phyloP scores from a whole-genome alignment of 1,140 invertebrate genomes.

The Rhizoglyphus robini region DNA sequence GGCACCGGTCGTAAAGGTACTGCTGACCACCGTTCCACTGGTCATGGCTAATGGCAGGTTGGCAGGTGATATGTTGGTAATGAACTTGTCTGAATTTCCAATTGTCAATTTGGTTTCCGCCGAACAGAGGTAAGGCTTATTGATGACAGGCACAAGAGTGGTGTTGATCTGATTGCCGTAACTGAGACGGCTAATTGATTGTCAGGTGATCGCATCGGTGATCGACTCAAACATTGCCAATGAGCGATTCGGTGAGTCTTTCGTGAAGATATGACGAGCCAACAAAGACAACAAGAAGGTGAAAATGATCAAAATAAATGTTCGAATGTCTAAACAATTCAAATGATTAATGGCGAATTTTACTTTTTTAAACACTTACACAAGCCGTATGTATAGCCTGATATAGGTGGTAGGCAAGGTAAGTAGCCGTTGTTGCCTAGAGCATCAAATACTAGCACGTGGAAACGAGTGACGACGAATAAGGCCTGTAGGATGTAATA shows the following conservation, averaged over 20 bases:
- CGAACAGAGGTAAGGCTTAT: neutral
- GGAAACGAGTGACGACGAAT: constrained; percentile 18
- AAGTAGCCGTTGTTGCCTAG: constrained; percentile 15
- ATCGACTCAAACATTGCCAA: constrained; percentile 1
- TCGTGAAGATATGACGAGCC: too few relatives aligned
- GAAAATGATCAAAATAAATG: too few relatives aligned
- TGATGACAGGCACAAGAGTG: neutral
- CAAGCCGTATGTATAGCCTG: too few relatives aligned
- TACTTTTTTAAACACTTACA: too few relatives aligned
- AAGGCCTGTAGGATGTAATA: constrained; percentile 18
- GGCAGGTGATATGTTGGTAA: too few relatives aligned
- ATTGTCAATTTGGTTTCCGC: neutral
- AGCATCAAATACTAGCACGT: constrained; percentile 18
- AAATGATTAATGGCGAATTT: too few relatives aligned
- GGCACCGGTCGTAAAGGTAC: too few relatives aligned
- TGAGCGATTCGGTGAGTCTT: neutral
- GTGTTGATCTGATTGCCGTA: neutral
- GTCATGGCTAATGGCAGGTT: too few relatives aligned
- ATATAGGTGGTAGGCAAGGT: constrained; percentile 17
- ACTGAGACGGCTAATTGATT: constrained; percentile 3
- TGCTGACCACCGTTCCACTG: neutral
- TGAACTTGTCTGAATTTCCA: neutral
- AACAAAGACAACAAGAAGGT: too few relatives aligned
- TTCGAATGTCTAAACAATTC: too few relatives aligned
- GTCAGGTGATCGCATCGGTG: constrained; percentile 8